These are phyloP conservation scores for Lasaia peninsularis DNA, from an alignment of 1,140 invertebrate genomes.

Conservation along the genomic window DNA sequence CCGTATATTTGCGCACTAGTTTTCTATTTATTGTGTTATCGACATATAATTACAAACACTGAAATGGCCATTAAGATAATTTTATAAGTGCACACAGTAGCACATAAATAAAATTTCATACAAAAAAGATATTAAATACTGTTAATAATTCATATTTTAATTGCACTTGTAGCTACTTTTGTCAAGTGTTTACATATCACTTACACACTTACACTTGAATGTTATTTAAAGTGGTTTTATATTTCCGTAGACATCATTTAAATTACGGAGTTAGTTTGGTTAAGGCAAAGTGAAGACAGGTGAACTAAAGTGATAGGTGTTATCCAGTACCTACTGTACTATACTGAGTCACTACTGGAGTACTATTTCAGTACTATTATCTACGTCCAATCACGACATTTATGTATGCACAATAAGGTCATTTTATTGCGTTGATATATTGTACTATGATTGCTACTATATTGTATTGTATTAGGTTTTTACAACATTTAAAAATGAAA, in stretches of 20 bases:
- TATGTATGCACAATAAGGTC: not conserved
- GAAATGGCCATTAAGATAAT: constrained; percentile 1
- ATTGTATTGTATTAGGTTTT: not conserved
- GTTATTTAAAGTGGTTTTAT: too few relatives aligned
- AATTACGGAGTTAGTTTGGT: too few relatives aligned
- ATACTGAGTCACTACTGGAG: not conserved
- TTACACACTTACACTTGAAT: not conserved
- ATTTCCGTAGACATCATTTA: too few relatives aligned
- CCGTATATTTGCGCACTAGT: not conserved
- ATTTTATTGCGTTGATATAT: not conserved
- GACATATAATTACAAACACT: not conserved
- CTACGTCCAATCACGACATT: not conserved
- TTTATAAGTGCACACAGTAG: constrained; percentile 8
- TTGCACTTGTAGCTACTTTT: not conserved
- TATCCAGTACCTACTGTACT: too few relatives aligned
- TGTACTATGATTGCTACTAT: not conserved
- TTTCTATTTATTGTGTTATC: not conserved
- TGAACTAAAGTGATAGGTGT: too few relatives aligned
- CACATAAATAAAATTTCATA: constrained; percentile 10
- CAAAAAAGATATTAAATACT: constrained; percentile 4
- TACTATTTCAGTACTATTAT: not conserved
- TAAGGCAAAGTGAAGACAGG: too few relatives aligned
- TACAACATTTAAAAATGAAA: not conserved
- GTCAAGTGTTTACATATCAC: not conserved
- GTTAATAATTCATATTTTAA: not conserved